These are phyloP conservation scores for Drosophila heteroneura DNA, from an alignment of 2,888 invertebrate genomes.

Conservation along the genomic window DNA sequence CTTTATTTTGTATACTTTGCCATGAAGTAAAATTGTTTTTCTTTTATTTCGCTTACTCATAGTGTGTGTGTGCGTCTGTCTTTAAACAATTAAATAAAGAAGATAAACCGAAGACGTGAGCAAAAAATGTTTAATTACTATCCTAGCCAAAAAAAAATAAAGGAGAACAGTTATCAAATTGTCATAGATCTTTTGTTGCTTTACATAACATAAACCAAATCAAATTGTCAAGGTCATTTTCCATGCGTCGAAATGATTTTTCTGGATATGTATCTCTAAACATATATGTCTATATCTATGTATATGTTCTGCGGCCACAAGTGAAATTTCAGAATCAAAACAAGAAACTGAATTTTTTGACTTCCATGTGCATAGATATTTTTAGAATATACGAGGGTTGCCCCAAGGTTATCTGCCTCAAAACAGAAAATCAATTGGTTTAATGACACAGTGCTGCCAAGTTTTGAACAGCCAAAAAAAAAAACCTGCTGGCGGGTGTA, in stretches of 20 bases:
- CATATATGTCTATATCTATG: not conserved
- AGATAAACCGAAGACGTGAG: not conserved
- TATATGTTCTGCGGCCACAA: not conserved
- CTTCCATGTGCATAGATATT: constrained; percentile 30
- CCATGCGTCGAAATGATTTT: not conserved
- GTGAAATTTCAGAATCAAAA: constrained; percentile 18
- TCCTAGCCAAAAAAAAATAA: not conserved
- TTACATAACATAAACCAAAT: not conserved
- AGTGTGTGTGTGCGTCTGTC: not conserved
- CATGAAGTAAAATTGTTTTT: constrained; percentile 5
- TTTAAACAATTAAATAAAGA: not conserved
- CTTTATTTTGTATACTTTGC: constrained; percentile 12
- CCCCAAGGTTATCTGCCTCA: constrained; percentile 1
- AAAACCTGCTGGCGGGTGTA: not conserved
- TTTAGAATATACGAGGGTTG: constrained; percentile 37
- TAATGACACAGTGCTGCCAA: constrained; percentile 2
- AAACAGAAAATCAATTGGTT: not conserved
- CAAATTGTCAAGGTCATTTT: constrained; percentile 2
- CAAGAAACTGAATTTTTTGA: constrained; percentile 18
- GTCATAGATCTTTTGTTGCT: not conserved
- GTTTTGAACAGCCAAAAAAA: not conserved
- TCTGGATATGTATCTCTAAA: not conserved
- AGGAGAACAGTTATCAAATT: not conserved
- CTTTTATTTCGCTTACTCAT: constrained; percentile 1
- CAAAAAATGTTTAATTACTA: not conserved